phyloP scores from a whole-genome alignment of 2,113 vertebrate genomes.

The Gavialis gangeticus region DNA sequence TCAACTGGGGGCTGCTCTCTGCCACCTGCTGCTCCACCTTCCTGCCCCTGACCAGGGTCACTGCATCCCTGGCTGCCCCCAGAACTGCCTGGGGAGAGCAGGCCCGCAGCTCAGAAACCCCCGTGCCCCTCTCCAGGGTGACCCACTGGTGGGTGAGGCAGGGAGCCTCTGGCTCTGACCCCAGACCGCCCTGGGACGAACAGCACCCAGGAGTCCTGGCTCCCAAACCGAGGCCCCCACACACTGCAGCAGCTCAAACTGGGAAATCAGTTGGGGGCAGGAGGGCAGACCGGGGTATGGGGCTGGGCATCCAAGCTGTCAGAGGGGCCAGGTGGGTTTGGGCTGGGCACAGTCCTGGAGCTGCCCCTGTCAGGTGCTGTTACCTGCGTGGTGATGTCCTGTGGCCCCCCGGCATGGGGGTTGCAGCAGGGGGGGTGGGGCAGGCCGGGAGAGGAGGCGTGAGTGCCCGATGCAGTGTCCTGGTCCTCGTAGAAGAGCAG shows the following conservation, averaged over 20 bases:
- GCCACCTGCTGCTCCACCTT: constrained; percentile 72
- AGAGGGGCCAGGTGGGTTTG: not conserved
- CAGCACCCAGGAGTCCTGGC: not conserved
- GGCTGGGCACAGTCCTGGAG: too few relatives aligned
- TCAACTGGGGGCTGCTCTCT: not conserved
- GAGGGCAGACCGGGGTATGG: not conserved
- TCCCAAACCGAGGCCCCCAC: too few relatives aligned
- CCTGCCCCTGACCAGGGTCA: constrained; percentile 84
- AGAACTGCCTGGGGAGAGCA: constrained; percentile 73
- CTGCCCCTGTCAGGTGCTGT: not conserved
- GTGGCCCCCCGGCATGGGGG: constrained; percentile 64
- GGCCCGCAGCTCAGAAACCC: not conserved
- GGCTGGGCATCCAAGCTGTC: too few relatives aligned
- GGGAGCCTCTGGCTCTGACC: not conserved
- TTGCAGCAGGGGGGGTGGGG: constrained; percentile 60
- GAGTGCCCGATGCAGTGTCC: not conserved
- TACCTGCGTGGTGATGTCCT: constrained; percentile 78
- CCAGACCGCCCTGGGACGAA: not conserved
- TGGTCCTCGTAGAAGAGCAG: constrained; percentile 84
- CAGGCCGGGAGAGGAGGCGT: not conserved
- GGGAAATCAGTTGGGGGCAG: not conserved
- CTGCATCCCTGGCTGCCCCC: constrained; percentile 79
- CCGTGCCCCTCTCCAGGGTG: not conserved
- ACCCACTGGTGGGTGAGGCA: not conserved
- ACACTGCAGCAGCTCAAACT: not conserved